A percentile compares a stretch with the other conserved stretches of the same genome.
These are phyloP conservation scores for Morpho helenor DNA, from an alignment of 2,888 invertebrate species.

Conservation along the genomic window DNA sequence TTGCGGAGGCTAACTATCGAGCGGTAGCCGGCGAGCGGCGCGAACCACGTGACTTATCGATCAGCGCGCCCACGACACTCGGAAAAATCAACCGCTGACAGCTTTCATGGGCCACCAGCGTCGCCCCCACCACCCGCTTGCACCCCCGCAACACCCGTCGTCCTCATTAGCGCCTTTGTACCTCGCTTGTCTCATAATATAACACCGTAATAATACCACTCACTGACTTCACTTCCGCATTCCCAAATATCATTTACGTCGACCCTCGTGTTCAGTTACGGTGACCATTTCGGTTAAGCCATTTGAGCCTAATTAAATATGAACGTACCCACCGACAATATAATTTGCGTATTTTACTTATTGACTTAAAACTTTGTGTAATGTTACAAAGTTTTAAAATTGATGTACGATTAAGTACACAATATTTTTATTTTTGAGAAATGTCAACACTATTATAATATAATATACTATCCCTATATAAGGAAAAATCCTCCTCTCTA, in stretches of 20 bases:
- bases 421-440: neutral
- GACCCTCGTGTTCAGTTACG: conserved; percentile 6
- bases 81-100: conserved; percentile 79
- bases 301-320: conserved; percentile 5
- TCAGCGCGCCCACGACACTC: conserved; percentile 76
- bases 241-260: conserved; percentile 18
- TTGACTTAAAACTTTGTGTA: conserved; percentile 6
- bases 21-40: conserved; percentile 49
- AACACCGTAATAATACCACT: conserved; percentile 55
- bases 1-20: conserved; percentile 61
- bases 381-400: too few relatives aligned
- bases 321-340: neutral
- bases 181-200: conserved; percentile 72
- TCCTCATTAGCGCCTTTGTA: conserved; percentile 78
- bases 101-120: conserved; percentile 67
- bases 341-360: conserved; percentile 7
- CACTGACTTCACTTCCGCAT: conserved; percentile 20
- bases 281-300: conserved; percentile 1
- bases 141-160: conserved; percentile 37
- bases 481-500: too few relatives aligned
- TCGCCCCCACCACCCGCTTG: conserved; percentile 31
- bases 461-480: too few relatives aligned
- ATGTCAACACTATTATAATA: neutral
- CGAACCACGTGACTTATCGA: conserved; percentile 77
- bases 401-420: neutral